These are phyloP conservation scores for Luscinia luscinia DNA, from an alignment of 2,797 vertebrate genomes.

Conservation along the genomic window DNA sequence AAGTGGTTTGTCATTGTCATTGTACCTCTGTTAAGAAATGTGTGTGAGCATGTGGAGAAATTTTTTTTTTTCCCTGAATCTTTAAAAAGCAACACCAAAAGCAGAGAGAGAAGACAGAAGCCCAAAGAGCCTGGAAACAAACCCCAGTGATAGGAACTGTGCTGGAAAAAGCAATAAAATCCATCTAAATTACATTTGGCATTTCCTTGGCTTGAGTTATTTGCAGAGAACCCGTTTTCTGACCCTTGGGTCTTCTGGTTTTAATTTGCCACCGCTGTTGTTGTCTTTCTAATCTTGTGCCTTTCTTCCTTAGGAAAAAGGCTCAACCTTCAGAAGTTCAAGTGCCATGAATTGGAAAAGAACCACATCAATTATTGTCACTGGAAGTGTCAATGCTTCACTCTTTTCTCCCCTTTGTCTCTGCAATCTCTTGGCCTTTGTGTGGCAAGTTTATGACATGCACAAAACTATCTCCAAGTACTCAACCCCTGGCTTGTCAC, in stretches of 20 bases:
- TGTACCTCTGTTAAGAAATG: neutral
- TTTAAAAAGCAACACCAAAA: neutral
- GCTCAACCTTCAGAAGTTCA: neutral
- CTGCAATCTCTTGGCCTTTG: neutral
- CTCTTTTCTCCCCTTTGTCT: neutral
- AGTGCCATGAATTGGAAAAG: neutral
- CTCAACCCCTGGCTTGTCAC: neutral
- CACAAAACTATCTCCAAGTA: neutral
- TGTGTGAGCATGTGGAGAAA: neutral
- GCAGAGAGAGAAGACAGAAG: neutral
- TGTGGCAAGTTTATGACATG: neutral
- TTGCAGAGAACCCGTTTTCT: neutral
- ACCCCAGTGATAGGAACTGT: neutral
- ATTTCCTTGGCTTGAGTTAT: neutral
- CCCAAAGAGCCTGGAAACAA: neutral
- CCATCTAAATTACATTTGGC: neutral
- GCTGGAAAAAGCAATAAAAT: neutral
- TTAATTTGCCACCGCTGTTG: neutral
- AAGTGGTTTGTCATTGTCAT: neutral
- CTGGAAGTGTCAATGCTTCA: neutral
- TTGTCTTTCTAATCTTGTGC: neutral
- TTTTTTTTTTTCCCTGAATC: neutral
- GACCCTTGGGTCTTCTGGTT: neutral
- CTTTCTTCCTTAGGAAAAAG: neutral
- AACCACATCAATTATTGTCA: neutral